phyloP scores from a whole-genome alignment of 2,797 vertebrate genomes.

The Numenius phaeopus region DNA sequence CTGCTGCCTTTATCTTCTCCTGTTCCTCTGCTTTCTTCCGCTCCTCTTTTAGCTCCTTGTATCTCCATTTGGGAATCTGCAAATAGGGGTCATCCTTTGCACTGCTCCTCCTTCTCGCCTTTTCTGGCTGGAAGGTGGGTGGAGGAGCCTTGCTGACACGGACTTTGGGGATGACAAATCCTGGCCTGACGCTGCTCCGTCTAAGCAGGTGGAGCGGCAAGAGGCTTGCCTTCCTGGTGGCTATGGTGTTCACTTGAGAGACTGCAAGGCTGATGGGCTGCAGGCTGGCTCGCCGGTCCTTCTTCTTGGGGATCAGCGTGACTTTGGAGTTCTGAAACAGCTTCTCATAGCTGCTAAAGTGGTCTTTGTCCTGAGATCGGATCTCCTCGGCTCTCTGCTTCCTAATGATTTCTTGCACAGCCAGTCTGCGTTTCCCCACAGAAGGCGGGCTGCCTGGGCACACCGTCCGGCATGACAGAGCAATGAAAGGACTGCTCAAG shows the following conservation, averaged over 20 bases:
- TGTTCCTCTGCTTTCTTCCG: conserved; percentile 90
- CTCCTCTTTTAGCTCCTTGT: conserved; percentile 95
- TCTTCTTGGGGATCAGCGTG: conserved; percentile 76
- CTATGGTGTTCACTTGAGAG: conserved; percentile 41
- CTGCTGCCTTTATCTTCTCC: conserved; percentile 85
- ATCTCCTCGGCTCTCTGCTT: conserved; percentile 80
- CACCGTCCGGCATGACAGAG: conserved; percentile 87
- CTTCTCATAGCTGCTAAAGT: conserved; percentile 76
- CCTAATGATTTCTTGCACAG: conserved; percentile 90
- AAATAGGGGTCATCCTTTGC: conserved; percentile 82
- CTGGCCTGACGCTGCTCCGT: conserved; percentile 90
- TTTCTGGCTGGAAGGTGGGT: conserved; percentile 87
- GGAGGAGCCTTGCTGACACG: conserved; percentile 90
- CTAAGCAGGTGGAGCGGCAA: conserved; percentile 87
- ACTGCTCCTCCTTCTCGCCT: conserved; percentile 81
- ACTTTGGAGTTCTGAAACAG: conserved; percentile 84
- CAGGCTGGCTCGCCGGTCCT: conserved; percentile 83
- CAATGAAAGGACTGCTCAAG: conserved; percentile 88
- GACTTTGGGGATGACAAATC: conserved; percentile 88
- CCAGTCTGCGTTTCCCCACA: conserved; percentile 87
- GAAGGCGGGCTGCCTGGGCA: conserved; percentile 89
- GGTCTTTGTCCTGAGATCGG: conserved; percentile 73
- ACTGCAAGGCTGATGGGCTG: conserved; percentile 62
- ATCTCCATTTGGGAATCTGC: conserved; percentile 95
- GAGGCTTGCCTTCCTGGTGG: conserved; percentile 86